phyloP scores from a whole-genome alignment of 2,888 invertebrate genomes.

The Tetragonula carbonaria region DNA sequence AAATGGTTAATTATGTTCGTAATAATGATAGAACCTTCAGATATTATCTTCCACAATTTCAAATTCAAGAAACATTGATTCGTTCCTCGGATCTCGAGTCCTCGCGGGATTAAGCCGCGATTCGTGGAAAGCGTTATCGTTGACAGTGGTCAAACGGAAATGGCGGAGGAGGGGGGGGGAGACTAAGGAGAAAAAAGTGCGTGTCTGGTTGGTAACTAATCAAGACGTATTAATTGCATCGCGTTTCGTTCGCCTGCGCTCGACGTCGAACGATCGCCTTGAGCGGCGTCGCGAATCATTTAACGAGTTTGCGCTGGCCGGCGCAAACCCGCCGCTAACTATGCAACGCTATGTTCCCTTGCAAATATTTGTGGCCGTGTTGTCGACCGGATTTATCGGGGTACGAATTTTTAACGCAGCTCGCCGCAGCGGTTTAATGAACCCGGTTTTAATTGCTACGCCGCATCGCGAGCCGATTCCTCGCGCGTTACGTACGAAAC shows the following conservation, averaged over 20 bases:
- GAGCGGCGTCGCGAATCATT: constrained; percentile 80
- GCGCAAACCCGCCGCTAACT: constrained; percentile 36
- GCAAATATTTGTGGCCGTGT: constrained; percentile 46
- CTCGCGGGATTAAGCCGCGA: neutral
- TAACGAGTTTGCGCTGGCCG: constrained; percentile 73
- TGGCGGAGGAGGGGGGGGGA: neutral
- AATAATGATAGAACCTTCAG: neutral
- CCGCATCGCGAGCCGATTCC: constrained; percentile 4
- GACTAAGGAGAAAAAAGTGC: constrained; percentile 8
- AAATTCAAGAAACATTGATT: neutral
- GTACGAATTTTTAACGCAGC: constrained; percentile 40
- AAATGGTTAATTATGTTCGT: neutral
- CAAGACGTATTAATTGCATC: constrained; percentile 82
- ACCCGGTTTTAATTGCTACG: constrained; percentile 44
- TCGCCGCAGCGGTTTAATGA: constrained; percentile 44
- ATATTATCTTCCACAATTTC: neutral
- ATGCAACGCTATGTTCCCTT: constrained; percentile 44
- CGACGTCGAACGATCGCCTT: constrained; percentile 67
- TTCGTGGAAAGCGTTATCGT: constrained; percentile 11
- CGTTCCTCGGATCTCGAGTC: neutral
- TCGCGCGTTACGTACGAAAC: constrained; percentile 1
- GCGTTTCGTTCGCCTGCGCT: constrained; percentile 79
- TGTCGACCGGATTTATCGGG: constrained; percentile 38
- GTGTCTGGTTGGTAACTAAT: constrained; percentile 78
- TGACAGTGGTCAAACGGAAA: constrained; percentile 29